Evolutionary conservation across 2,888 invertebrate species (phyloP).

Genomic region (Trachelus troglodyta): DNA sequence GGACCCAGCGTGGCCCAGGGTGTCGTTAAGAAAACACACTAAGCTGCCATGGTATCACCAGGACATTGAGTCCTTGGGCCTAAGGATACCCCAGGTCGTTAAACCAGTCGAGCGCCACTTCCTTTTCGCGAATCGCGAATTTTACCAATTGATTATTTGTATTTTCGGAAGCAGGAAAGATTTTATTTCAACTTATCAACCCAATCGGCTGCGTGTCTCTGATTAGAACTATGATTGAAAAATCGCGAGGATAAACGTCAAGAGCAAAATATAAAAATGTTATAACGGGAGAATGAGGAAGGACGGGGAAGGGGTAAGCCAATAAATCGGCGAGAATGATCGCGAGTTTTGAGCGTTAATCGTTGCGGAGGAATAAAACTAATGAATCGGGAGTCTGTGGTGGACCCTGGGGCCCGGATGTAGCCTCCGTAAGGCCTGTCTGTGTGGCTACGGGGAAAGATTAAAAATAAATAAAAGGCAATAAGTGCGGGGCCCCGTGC

Average conservation of each 20-base stretch:
- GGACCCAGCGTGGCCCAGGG: slow-evolving; percentile 33
- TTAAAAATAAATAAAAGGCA: slow-evolving; percentile 65
- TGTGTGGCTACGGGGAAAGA: slow-evolving; percentile 48
- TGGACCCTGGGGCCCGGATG: slow-evolving; percentile 59
- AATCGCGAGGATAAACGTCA: neutral
- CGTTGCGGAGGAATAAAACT: slow-evolving; percentile 37
- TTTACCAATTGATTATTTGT: neutral
- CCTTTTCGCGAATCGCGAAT: neutral
- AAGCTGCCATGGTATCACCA: slow-evolving; percentile 13
- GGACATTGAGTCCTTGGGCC: neutral
- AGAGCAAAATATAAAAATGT: neutral
- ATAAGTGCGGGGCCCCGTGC: slow-evolving; percentile 65
- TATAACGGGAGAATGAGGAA: neutral
- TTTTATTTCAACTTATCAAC: neutral
- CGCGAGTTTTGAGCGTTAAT: slow-evolving; percentile 15
- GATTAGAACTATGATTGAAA: neutral
- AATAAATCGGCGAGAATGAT: slow-evolving; percentile 14
- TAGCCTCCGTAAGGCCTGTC: slow-evolving; percentile 47
- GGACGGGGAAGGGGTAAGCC: neutral
- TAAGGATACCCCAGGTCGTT: neutral
- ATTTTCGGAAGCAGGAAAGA: neutral
- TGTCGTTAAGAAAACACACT: slow-evolving; percentile 60
- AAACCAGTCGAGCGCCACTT: slow-evolving; percentile 5
- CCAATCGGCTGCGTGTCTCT: neutral
- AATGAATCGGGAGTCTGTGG: slow-evolving; percentile 51